Evolutionary conservation across 1,140 invertebrate genomes (phyloP).

Genomic region (Papilio helenus): DNA sequence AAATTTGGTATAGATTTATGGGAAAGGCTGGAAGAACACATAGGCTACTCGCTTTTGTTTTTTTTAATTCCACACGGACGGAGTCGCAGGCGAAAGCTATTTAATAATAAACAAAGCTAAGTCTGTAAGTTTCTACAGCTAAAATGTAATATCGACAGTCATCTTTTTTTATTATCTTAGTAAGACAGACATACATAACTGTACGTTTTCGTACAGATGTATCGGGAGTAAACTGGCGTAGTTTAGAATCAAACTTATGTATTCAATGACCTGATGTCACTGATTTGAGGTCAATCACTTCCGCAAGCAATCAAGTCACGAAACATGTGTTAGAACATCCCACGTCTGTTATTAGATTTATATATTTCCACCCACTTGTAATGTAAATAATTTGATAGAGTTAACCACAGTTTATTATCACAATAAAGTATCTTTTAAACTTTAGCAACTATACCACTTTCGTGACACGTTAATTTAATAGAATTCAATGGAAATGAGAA

Average conservation of each 20-base stretch:
- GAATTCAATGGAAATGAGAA: neutral
- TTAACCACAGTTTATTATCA: neutral
- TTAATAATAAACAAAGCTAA: no score
- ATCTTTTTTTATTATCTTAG: no score
- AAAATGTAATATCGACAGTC: no score
- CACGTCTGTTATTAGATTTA: neutral
- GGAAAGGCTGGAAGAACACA: no score
- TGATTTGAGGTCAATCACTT: constrained; percentile 2
- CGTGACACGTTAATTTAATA: no score
- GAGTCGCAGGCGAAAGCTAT: no score
- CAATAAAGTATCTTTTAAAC: neutral
- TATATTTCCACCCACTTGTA: neutral
- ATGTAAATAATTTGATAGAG: neutral
- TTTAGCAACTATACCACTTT: neutral
- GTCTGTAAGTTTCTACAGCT: no score
- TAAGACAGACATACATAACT: no score
- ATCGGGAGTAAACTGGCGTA: neutral
- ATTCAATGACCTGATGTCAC: neutral
- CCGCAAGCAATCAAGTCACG: neutral
- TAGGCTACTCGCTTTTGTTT: no score
- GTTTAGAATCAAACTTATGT: neutral
- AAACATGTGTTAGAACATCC: constrained; percentile 7
- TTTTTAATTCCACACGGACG: no score
- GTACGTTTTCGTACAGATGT: neutral
- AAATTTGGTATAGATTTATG: no score